phyloP scores from a whole-genome alignment of 1,140 invertebrate genomes.

The Neodiprion pinetum region DNA sequence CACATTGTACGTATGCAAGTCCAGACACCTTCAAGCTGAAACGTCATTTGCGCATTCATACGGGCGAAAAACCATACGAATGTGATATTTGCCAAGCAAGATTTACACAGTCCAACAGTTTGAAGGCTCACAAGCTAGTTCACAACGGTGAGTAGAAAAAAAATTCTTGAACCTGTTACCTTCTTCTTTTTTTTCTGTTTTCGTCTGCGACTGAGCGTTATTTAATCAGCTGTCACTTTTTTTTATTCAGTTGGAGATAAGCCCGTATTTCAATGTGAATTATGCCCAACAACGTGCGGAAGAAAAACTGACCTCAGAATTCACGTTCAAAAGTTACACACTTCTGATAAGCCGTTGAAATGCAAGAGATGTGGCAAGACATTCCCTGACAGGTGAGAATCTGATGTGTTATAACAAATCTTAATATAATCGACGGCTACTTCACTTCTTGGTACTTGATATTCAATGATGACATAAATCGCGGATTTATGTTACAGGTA shows the following conservation, averaged over 20 bases:
- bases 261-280: slow-evolving; percentile 92
- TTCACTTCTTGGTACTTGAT: not conserved
- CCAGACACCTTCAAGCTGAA: slow-evolving; percentile 98
- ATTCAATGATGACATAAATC: slow-evolving; percentile 10
- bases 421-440: slow-evolving; percentile 1
- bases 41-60: slow-evolving; percentile 94
- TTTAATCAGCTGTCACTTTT: slow-evolving; percentile 19
- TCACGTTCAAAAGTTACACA: slow-evolving; percentile 96
- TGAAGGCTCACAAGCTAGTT: slow-evolving; percentile 93
- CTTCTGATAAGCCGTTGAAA: slow-evolving; percentile 88
- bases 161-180: slow-evolving; percentile 13
- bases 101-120: slow-evolving; percentile 96
- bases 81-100: slow-evolving; percentile 91
- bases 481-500: slow-evolving; percentile 60
- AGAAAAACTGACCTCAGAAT: slow-evolving; percentile 96
- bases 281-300: slow-evolving; percentile 96
- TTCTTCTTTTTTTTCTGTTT: slow-evolving; percentile 24
- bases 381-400: slow-evolving; percentile 80
- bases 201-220: slow-evolving; percentile 12
- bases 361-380: slow-evolving; percentile 93
- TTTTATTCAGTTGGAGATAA: slow-evolving; percentile 79
- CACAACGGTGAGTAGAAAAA: slow-evolving; percentile 78
- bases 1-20: slow-evolving; percentile 96
- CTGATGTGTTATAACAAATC: slow-evolving; percentile 14
- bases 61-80: slow-evolving; percentile 93